A percentile compares a stretch with the other conserved stretches of the same genome.
These are phyloP conservation scores for Pollenia griseotomentosa DNA, from an alignment of 2,888 invertebrate genomes.

Conservation along the genomic window DNA sequence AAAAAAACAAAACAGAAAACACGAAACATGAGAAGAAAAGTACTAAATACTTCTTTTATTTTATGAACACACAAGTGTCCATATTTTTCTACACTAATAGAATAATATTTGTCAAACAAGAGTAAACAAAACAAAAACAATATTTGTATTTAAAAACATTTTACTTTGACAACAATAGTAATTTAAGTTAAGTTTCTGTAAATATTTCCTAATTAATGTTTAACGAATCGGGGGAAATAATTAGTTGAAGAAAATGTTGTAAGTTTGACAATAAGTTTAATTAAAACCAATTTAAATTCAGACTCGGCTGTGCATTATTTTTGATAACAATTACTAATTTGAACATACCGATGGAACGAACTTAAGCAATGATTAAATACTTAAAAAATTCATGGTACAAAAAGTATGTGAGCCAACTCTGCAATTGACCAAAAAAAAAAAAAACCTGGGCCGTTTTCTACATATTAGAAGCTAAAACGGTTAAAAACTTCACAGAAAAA, in stretches of 20 bases:
- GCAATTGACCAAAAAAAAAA: no score
- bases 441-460: no score
- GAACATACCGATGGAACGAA: no score
- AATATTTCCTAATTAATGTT: slow-evolving; percentile 3
- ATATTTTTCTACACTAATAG: slow-evolving; percentile 59
- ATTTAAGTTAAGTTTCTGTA: neutral
- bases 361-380: no score
- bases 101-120: slow-evolving; percentile 58
- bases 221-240: neutral
- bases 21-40: slow-evolving; percentile 33
- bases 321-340: no score
- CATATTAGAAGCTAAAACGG: no score
- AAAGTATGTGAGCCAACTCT: no score
- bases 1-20: neutral
- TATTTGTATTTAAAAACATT: neutral
- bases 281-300: no score
- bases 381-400: no score
- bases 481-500: no score
- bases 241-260: neutral
- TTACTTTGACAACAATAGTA: neutral
- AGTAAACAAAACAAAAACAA: neutral
- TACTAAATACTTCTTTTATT: slow-evolving; percentile 52
- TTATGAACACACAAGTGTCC: slow-evolving; percentile 69
- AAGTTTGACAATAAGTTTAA: neutral
- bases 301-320: no score